Conservation (phyloP, 2,113 vertebrate genomes). For the Podilymbus podiceps region DNA sequence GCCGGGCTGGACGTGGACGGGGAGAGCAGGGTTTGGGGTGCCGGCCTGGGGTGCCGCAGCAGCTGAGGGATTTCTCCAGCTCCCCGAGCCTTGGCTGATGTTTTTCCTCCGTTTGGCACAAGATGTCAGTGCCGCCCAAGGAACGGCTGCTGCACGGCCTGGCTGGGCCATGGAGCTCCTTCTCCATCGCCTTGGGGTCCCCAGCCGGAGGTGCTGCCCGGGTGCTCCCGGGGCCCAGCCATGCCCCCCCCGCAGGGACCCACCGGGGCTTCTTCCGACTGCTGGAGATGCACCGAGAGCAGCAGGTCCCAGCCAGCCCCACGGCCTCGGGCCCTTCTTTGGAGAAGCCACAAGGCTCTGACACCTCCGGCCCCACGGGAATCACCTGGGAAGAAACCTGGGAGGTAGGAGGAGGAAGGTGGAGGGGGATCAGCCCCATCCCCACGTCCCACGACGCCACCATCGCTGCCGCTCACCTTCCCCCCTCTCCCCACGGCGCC, state of each 20-base stretch:
- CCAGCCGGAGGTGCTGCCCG: not conserved
- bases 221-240: fast-evolving
- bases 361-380: fast-evolving
- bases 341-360: not conserved
- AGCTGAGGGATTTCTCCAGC: fast-evolving
- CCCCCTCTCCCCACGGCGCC: fast-evolving
- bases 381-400: not conserved
- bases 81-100: not conserved
- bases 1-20: fast-evolving
- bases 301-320: not conserved
- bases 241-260: fast-evolving
- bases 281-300: not conserved
- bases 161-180: fast-evolving
- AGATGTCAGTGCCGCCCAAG: constrained; percentile 52
- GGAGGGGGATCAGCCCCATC: not conserved
- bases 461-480: fast-evolving
- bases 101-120: constrained; percentile 8
- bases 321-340: not conserved
- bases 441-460: too few relatives aligned
- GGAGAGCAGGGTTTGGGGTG: not conserved
- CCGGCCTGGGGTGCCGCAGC: not conserved
- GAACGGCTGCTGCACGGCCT: not conserved
- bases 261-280: fast-evolving
- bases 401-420: too few relatives aligned
- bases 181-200: not conserved